A percentile compares a stretch with the other conserved stretches of the same genome.
These are phyloP conservation scores for Tipula confusa DNA, from an alignment of 2,888 invertebrate genomes.

Conservation along the genomic window DNA sequence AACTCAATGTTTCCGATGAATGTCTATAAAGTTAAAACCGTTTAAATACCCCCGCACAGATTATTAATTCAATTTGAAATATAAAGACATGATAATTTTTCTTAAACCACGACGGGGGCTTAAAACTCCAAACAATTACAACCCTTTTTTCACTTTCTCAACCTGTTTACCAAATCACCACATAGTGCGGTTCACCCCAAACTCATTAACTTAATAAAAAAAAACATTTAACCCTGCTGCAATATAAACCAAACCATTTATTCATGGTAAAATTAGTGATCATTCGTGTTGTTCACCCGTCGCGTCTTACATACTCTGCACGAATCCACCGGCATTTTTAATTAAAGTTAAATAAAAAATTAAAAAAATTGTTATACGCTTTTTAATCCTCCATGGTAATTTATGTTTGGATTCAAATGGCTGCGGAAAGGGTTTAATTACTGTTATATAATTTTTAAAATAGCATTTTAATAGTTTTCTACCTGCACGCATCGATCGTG, in stretches of 20 bases:
- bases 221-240: neutral
- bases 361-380: neutral
- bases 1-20: too few species aligned
- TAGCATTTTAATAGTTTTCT: neutral
- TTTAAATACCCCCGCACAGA: too few species aligned
- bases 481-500: too few species aligned
- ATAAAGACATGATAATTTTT: too few species aligned
- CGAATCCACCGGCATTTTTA: neutral
- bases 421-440: neutral
- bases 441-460: neutral
- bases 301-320: neutral
- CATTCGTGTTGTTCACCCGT: neutral
- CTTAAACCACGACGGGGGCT: neutral
- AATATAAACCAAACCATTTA: neutral
- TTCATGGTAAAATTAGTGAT: neutral
- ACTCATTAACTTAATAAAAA: neutral
- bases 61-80: too few species aligned
- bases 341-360: neutral
- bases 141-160: constrained; percentile 1
- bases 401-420: neutral
- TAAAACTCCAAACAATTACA: neutral
- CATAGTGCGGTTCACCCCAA: neutral
- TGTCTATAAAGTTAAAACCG: too few species aligned
- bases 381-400: neutral
- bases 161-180: neutral